These are phyloP conservation scores for Phaetusa simplex DNA, from an alignment of 2,113 vertebrate genomes.

Conservation along the genomic window DNA sequence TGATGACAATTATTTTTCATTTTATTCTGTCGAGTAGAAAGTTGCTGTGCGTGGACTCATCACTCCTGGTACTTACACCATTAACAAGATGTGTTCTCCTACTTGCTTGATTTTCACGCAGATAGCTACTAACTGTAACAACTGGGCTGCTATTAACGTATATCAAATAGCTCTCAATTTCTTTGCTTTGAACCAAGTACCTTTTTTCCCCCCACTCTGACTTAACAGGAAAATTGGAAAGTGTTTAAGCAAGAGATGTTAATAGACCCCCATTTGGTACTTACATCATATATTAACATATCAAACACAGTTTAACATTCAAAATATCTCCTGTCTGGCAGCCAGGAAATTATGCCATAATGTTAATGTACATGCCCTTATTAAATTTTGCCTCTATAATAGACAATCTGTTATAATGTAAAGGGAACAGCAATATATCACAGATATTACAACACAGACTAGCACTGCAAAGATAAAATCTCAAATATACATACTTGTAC, in stretches of 20 bases:
- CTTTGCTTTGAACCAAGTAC: background rate
- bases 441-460: background rate
- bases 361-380: conserved; percentile 54
- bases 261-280: conserved; percentile 37
- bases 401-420: conserved; percentile 34
- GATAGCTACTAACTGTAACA: background rate
- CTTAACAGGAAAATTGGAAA: conserved; percentile 25
- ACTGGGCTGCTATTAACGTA: background rate
- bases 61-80: background rate
- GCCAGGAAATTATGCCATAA: conserved; percentile 51
- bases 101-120: background rate
- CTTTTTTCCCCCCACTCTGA: background rate
- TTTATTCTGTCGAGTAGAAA: background rate
- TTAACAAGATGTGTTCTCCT: background rate
- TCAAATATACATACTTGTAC: background rate
- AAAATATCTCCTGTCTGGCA: conserved; percentile 54
- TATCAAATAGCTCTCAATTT: background rate
- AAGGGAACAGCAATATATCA: conserved; percentile 14
- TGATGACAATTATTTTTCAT: background rate
- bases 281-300: conserved; percentile 50
- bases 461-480: conserved; percentile 7
- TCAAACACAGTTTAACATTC: conserved; percentile 54
- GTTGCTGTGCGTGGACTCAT: background rate
- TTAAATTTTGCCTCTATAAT: conserved; percentile 54
- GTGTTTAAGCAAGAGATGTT: conserved; percentile 41